A percentile compares a stretch with the other conserved stretches of the same genome.
These are phyloP conservation scores for Cephalopterus ornatus DNA, from an alignment of 2,113 vertebrate genomes.

Conservation along the genomic window DNA sequence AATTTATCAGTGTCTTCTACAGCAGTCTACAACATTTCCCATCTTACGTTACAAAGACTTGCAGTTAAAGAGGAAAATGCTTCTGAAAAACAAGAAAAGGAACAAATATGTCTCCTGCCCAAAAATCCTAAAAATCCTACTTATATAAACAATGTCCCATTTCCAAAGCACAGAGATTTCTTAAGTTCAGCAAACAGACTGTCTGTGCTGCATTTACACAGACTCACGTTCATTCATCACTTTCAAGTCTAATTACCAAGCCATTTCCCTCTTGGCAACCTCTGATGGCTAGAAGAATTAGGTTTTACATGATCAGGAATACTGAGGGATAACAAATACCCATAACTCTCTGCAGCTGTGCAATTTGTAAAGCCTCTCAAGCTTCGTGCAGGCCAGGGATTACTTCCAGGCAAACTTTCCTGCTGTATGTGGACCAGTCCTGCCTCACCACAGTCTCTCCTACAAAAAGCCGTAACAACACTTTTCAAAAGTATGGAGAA, in stretches of 20 bases:
- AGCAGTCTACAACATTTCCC: neutral
- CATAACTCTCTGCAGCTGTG: conserved; percentile 51
- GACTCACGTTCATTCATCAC: conserved; percentile 48
- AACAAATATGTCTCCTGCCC: conserved; percentile 20
- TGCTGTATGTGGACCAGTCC: neutral
- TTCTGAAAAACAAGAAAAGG: conserved; percentile 57
- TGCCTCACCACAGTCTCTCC: neutral
- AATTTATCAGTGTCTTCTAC: neutral
- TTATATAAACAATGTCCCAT: conserved; percentile 52
- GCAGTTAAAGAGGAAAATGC: neutral
- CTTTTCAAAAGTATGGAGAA: neutral
- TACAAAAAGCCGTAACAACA: neutral
- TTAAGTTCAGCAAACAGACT: conserved; percentile 57
- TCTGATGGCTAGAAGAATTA: conserved; percentile 58
- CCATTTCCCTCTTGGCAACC: conserved; percentile 60
- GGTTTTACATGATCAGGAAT: conserved; percentile 44
- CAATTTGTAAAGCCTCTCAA: conserved; percentile 49
- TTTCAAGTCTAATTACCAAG: conserved; percentile 62
- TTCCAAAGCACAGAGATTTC: conserved; percentile 59
- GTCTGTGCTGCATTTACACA: conserved; percentile 51
- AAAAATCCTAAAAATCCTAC: conserved; percentile 65
- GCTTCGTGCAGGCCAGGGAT: neutral
- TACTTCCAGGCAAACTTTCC: conserved; percentile 2
- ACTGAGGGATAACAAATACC: conserved; percentile 45
- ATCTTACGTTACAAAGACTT: neutral